phyloP scores from a whole-genome alignment of 2,888 invertebrate genomes.

The Thymelicus sylvestris region DNA sequence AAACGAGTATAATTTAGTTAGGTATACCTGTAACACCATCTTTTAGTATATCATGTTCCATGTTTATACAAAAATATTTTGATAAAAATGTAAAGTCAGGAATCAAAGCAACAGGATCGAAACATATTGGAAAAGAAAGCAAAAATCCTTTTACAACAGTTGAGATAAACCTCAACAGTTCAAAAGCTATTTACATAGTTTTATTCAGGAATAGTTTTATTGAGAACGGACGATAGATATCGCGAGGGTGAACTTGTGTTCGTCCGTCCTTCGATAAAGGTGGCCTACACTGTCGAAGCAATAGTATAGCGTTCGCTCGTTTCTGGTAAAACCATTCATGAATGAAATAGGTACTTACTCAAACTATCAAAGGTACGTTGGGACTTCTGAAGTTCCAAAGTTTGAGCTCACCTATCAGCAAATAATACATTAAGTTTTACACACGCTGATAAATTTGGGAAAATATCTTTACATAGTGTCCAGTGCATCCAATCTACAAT shows the following conservation, averaged over 20 bases:
- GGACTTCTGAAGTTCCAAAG: too few species aligned
- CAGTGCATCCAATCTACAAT: too few species aligned
- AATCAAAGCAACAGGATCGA: neutral
- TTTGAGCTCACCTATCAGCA: too few species aligned
- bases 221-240: slow-evolving; percentile 32
- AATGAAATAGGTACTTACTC: too few species aligned
- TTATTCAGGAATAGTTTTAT: slow-evolving; percentile 38
- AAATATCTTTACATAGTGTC: too few species aligned
- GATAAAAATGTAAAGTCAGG: neutral
- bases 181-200: slow-evolving; percentile 36
- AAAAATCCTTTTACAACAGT: slow-evolving; percentile 22
- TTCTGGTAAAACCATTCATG: too few species aligned
- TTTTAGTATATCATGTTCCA: too few species aligned
- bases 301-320: slow-evolving; percentile 24
- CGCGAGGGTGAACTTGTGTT: slow-evolving; percentile 31
- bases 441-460: too few species aligned
- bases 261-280: slow-evolving; percentile 18
- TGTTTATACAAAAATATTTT: neutral
- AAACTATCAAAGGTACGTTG: too few species aligned
- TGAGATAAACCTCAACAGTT: slow-evolving; percentile 12
- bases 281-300: slow-evolving; percentile 40
- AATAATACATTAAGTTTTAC: too few species aligned
- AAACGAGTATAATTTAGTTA: too few species aligned
- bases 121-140: neutral
- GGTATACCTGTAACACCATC: too few species aligned